phyloP scores from a whole-genome alignment of 2,797 vertebrate species.

The Alectoris magna region DNA sequence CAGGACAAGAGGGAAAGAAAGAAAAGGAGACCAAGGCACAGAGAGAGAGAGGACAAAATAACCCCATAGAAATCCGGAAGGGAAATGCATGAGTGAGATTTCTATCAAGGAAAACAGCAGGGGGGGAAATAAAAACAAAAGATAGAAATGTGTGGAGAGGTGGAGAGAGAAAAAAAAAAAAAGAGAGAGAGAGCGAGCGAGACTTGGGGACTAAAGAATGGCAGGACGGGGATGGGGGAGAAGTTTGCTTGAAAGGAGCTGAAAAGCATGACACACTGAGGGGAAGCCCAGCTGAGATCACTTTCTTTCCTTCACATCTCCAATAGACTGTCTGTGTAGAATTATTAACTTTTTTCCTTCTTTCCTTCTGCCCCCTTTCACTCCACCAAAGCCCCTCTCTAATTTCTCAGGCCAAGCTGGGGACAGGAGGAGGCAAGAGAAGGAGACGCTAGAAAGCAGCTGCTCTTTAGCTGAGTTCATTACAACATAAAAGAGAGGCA shows the following conservation, averaged over 20 bases:
- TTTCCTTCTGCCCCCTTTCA: constrained; percentile 37
- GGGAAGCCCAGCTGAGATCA: constrained; percentile 59
- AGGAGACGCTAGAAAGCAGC: background rate
- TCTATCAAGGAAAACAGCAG: constrained; percentile 78
- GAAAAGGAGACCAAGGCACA: constrained; percentile 70
- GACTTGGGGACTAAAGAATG: constrained; percentile 42
- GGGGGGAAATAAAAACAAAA: constrained; percentile 75
- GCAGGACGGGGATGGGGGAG: constrained; percentile 17
- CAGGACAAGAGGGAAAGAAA: constrained; percentile 74
- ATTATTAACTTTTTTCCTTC: constrained; percentile 54
- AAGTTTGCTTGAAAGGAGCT: constrained; percentile 73
- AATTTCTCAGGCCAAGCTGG: constrained; percentile 28
- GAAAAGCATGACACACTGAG: constrained; percentile 64
- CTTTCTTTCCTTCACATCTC: constrained; percentile 32
- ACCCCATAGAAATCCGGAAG: constrained; percentile 79
- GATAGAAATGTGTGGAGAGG: constrained; percentile 71
- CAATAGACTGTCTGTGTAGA: constrained; percentile 23
- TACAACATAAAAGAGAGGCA: constrained; percentile 12
- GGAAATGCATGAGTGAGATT: constrained; percentile 82
- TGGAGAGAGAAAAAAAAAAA: constrained; percentile 31
- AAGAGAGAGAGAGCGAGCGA: constrained; percentile 44
- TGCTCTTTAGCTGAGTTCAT: constrained; percentile 1
- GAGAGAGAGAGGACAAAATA: constrained; percentile 75
- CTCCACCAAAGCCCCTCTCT: constrained; percentile 26
- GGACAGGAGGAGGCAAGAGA: background rate